Base-by-base conservation (phyloP, 2,113 vertebrate genomes). In the Crotophaga sulcirostris region DNA sequence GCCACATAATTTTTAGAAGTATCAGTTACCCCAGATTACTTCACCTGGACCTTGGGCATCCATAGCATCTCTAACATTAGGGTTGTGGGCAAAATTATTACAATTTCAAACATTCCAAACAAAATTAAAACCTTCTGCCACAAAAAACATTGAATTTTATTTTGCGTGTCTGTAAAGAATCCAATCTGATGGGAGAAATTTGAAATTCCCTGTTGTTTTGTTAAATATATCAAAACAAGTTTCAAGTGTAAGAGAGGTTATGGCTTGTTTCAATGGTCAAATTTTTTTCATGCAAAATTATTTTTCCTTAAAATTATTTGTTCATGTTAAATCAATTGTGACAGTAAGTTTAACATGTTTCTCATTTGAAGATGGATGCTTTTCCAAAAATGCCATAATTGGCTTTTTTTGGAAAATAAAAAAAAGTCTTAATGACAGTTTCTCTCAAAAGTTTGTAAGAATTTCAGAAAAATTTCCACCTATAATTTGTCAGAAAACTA, bases 131-230 rank as follows among this genome's bases (percentile, higher is more conserved):
- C 67, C 36, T 80, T 51, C 62, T 93, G 60, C 44, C 47, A 47
- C 3, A 5, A 79, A 40, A 83, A 70, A 34, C 28, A 36, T 51
- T 70, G 10, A 66, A 51, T 83, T 88, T 83, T 91, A 44, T 52
- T 88, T 45, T 81, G 29, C 3, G 8, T 55, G 7, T 55, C 75
- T 75, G 88, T 59, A 80, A 70, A 47, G 44, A 63, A 33, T 84
- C 72, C 83, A 70, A 74, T 86, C 92, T 86, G 60, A 86, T 74
- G 33, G 63, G 42, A 87, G 91, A 93, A 92, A 88, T 77, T n/a
- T 74, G 49, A 83, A 96, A 95, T 78, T 77, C 87, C 82, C 64
- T 45, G 24, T 56, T 77, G 75, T 59, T 96, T 90, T 47, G 45
- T 70, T 96, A 86, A 91, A 40, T 49, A 16, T 38, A 74, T 70